A percentile compares a stretch with the other conserved stretches of the same genome.
Conservation (phyloP, 1,140 invertebrate genomes). For the Pogonomyrmex californicus region DNA sequence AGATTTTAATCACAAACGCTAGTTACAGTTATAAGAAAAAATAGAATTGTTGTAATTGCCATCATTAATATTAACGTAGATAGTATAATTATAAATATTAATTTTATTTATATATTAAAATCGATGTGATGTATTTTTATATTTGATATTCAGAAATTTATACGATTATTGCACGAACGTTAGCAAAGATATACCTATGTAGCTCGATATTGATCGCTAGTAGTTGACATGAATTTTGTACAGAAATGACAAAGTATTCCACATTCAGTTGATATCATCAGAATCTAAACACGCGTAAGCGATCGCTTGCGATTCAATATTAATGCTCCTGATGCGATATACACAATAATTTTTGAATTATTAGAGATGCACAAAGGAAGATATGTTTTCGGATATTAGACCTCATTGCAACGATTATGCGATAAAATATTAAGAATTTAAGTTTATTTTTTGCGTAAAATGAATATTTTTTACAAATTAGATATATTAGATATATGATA, state of each 20-base stretch:
- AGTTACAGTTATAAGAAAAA: neutral
- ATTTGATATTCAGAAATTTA: neutral
- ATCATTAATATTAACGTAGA: neutral
- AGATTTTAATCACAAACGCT: neutral
- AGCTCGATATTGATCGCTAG: neutral
- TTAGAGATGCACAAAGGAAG: conserved; percentile 22
- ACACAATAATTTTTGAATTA: conserved; percentile 33
- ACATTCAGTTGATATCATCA: neutral
- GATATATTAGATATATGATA: neutral
- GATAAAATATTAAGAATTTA: conserved; percentile 23
- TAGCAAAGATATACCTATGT: neutral
- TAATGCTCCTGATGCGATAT: neutral
- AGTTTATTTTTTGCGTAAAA: neutral
- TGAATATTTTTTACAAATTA: neutral
- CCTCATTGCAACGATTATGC: conserved; percentile 11
- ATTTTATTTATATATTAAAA: neutral
- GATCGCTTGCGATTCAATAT: conserved; percentile 20
- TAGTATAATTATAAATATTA: neutral
- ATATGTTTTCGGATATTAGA: neutral
- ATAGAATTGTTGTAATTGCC: neutral
- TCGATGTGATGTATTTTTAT: neutral
- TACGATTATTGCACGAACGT: neutral
- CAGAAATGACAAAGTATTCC: neutral
- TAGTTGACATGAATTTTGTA: conserved; percentile 9
- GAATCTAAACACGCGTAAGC: conserved; percentile 29